Percentiles rank a stretch among this genome's conserved stretches.
Conservation (phyloP, 2,797 vertebrate genomes). For the Kryptopterus vitreolus region DNA sequence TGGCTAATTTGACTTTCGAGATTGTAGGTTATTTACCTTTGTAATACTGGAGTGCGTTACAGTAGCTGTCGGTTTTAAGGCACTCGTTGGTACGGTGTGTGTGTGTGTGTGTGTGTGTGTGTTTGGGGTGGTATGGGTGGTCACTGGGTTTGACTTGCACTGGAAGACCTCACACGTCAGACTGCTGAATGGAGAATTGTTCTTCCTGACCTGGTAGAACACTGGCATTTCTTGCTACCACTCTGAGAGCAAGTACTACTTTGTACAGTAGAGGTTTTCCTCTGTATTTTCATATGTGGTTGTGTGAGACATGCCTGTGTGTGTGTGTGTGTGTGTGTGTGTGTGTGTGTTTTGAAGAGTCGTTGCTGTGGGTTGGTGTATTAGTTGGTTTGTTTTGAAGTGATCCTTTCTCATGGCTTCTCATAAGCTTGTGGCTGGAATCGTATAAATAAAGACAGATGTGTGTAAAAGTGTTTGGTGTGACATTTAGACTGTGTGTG, state of each 20-base stretch:
- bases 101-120: conserved; percentile 40
- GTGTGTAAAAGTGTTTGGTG: neutral
- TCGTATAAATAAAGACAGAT: conserved; percentile 19
- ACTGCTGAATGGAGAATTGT: conserved; percentile 62
- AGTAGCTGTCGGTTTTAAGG: conserved; percentile 60
- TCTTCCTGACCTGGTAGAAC: conserved; percentile 66
- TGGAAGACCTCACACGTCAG: conserved; percentile 65
- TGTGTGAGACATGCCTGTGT: conserved; percentile 40
- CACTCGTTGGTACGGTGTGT: conserved; percentile 53
- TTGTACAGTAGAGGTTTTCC: conserved; percentile 46
- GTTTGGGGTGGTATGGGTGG: conserved; percentile 71
- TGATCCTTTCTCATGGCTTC: conserved; percentile 35
- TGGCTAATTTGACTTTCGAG: conserved; percentile 62
- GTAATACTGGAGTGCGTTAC: conserved; percentile 62
- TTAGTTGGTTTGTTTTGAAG: conserved; percentile 45
- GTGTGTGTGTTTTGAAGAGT: conserved; percentile 45
- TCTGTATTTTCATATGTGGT: conserved; percentile 42
- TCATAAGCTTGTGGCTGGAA: conserved; percentile 12
- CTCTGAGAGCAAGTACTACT: conserved; percentile 61
- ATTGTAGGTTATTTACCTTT: conserved; percentile 62
- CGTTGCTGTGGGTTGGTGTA: conserved; percentile 35
- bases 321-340: conserved; percentile 32
- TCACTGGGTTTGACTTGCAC: conserved; percentile 65
- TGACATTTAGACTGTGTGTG: neutral
- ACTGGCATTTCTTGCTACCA: conserved; percentile 58